Evolutionary conservation across 2,113 vertebrate species (phyloP), one percentile per base, ranked within the genome.

Genomic region (Pseudopipra pipra): DNA sequence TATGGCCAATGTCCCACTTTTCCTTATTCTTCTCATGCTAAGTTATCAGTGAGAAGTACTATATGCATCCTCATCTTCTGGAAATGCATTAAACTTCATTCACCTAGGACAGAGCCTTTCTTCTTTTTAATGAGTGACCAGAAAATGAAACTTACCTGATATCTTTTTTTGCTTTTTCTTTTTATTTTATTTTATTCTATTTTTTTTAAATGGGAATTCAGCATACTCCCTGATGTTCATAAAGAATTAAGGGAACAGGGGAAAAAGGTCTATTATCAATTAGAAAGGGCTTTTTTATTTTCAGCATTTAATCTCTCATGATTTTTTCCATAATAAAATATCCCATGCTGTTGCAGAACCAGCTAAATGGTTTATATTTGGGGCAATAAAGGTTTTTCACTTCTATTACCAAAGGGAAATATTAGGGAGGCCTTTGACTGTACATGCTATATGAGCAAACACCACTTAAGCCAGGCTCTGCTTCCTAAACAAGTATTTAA

Each of bases 401-500:
- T 85, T 91, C 76, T 94, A 56, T 98, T 97, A 98, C 98, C 98
- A 98, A 97, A 89, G 98, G 98, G 97, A 97, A 97, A 97, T 98
- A 98, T 98, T 98, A 98, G 84, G 30, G 90, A 97, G 96, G 97
- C 98, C 98, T 98, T 98, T 98, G 97, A 94, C 82, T 94, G 97
- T 98, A 96, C 93, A 97, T 97, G 96, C 94, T 97, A 41, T 97
- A 97, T 96, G 93, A 98, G 97, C 98, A 98, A 98, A 98, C 97
- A 97, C 97, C 98, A 99, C 98, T 99, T 98, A 98, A 99, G 98
- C 96, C 95, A 97, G 97, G 95, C 97, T 98, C 97, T 98, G 98
- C 98, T 99, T 99, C 98, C 99, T 99, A 99, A 99, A 99, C 98
- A 99, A 98, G 98, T 99, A 99, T 99, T 99, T 99, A 99, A 99